These are phyloP conservation scores for Halcyon leucocephala DNA, from an alignment of 2,797 vertebrate genomes.

Conservation along the genomic window DNA sequence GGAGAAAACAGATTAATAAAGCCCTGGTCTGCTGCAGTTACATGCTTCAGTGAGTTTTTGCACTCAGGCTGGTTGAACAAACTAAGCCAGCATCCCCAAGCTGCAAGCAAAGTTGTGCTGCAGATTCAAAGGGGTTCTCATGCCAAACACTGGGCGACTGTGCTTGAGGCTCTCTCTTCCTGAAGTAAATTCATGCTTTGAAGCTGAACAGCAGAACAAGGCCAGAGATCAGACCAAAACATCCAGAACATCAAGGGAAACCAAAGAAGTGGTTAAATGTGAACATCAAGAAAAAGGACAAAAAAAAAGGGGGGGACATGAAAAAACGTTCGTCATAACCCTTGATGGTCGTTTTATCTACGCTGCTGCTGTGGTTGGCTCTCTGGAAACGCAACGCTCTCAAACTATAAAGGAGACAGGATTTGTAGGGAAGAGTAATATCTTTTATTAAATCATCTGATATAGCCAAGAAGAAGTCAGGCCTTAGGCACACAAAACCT, in stretches of 20 bases:
- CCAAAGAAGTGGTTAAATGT: conserved; percentile 44
- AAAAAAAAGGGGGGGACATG: background rate
- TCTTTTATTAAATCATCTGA: conserved; percentile 55
- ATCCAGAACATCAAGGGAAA: conserved; percentile 52
- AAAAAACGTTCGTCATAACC: conserved; percentile 35
- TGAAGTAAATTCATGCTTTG: background rate
- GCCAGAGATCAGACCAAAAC: conserved; percentile 61
- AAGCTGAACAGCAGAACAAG: conserved; percentile 28
- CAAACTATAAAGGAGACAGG: conserved; percentile 47
- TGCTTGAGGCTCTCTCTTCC: background rate
- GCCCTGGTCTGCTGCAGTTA: background rate
- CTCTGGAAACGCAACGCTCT: conserved; percentile 42
- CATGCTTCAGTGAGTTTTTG: background rate
- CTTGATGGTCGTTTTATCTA: conserved; percentile 53
- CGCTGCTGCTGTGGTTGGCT: background rate
- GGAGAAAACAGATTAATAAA: background rate
- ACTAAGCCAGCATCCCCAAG: background rate
- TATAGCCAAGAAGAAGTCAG: conserved; percentile 35
- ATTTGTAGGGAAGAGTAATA: conserved; percentile 47
- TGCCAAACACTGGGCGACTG: background rate
- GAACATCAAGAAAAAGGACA: conserved; percentile 47
- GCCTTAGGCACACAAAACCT: conserved; percentile 39
- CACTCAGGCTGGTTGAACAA: background rate
- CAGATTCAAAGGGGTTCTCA: conserved; percentile 18
- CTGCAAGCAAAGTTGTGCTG: background rate